Conservation (phyloP, 2,113 vertebrate genomes). For the Otus sunia region DNA sequence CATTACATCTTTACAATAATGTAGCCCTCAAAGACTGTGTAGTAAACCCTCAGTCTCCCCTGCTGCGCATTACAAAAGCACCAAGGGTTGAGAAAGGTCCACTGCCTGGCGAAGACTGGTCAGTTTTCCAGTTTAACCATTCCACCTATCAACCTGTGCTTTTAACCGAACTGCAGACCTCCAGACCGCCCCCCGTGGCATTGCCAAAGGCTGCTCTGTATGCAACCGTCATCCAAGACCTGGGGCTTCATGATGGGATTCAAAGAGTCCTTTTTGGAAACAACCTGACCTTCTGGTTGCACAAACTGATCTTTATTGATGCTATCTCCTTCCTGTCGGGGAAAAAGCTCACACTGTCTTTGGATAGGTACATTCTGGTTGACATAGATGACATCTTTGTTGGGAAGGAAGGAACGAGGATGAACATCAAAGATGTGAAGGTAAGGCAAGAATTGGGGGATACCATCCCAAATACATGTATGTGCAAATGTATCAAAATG, state of each 20-base stretch:
- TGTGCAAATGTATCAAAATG: no score
- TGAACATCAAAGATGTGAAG: constrained; percentile 95
- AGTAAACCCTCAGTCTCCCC: constrained; percentile 86
- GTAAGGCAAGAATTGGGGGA: constrained; percentile 70
- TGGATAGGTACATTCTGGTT: constrained; percentile 92
- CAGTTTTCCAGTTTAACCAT: constrained; percentile 91
- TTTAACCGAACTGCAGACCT: constrained; percentile 77
- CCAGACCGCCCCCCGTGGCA: constrained; percentile 63
- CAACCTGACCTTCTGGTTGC: constrained; percentile 93
- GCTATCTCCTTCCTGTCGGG: constrained; percentile 90
- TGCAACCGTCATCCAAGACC: constrained; percentile 89
- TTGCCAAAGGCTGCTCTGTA: constrained; percentile 74
- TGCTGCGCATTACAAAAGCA: constrained; percentile 88
- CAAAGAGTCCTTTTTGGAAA: constrained; percentile 93
- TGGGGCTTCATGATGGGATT: constrained; percentile 93
- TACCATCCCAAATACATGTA: rapidly evolving
- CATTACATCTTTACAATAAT: constrained; percentile 86
- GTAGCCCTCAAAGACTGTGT: constrained; percentile 87
- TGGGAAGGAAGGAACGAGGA: constrained; percentile 94
- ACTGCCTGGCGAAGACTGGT: constrained; percentile 93
- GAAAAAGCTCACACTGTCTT: constrained; percentile 84
- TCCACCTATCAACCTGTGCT: constrained; percentile 93
- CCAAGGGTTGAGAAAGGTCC: constrained; percentile 82
- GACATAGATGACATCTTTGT: constrained; percentile 97
- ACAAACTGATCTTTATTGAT: constrained; percentile 91